phyloP scores from a whole-genome alignment of 2,113 vertebrate species.

The Fregata magnificens region DNA sequence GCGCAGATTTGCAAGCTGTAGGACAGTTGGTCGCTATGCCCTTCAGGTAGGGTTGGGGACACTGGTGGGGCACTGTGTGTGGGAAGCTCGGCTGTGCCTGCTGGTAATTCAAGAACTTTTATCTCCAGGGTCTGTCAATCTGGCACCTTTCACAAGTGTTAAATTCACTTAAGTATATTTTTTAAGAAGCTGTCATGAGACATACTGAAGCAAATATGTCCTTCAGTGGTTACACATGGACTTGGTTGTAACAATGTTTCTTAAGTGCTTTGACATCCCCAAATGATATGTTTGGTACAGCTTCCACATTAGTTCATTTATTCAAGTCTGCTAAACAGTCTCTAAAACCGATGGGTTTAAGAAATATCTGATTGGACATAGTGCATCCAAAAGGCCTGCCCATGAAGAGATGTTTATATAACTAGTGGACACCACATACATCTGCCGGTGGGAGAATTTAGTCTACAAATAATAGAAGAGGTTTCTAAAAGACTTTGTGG shows the following conservation, averaged over 20 bases:
- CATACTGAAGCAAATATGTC: constrained; percentile 71
- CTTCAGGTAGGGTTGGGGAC: constrained; percentile 38
- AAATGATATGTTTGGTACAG: constrained; percentile 66
- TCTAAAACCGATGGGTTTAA: constrained; percentile 19
- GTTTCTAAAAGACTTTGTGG: background rate
- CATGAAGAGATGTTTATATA: background rate
- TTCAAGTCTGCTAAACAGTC: constrained; percentile 48
- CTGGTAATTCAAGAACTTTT: constrained; percentile 55
- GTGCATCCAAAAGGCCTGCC: background rate
- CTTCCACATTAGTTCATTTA: constrained; percentile 67
- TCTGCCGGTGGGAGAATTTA: background rate
- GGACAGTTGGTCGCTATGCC: constrained; percentile 39
- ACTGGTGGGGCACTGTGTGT: constrained; percentile 14
- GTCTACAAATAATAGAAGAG: background rate
- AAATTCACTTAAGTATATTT: constrained; percentile 63
- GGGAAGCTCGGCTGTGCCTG: constrained; percentile 48
- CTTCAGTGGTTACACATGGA: constrained; percentile 70
- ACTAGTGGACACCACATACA: background rate
- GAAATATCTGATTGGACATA: background rate
- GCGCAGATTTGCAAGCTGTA: constrained; percentile 30
- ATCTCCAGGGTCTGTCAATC: constrained; percentile 63
- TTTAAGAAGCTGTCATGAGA: constrained; percentile 70
- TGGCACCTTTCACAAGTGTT: constrained; percentile 68
- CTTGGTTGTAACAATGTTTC: constrained; percentile 66
- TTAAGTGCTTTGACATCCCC: constrained; percentile 67